Evolutionary conservation across 1,140 invertebrate species (phyloP).

Genomic region (Rhizoglyphus robini): DNA sequence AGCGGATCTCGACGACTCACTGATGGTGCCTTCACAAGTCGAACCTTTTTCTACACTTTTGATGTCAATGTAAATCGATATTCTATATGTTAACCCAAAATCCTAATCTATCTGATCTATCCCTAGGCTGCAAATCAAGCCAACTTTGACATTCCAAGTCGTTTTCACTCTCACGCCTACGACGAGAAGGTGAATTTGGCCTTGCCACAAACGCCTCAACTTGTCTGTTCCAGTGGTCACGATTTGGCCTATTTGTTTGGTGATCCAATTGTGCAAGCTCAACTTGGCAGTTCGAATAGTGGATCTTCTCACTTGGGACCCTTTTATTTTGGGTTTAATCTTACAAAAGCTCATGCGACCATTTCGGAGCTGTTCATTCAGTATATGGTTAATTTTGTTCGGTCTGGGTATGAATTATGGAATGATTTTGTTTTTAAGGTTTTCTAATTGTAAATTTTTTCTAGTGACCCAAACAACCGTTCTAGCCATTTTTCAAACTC

Average conservation of each 20-base stretch:
- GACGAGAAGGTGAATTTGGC: background rate
- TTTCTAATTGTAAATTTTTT: background rate
- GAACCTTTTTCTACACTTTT: background rate
- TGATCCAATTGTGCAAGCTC: constrained; percentile 49
- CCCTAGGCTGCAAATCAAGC: no score
- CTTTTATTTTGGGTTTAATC: constrained; percentile 44
- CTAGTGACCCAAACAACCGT: background rate
- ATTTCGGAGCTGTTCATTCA: constrained; percentile 82
- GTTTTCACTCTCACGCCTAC: no score
- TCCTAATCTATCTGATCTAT: no score
- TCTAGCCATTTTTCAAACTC: background rate
- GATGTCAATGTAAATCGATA: background rate
- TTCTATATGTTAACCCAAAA: no score
- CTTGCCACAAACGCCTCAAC: constrained; percentile 40
- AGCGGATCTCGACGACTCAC: background rate
- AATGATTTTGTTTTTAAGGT: background rate
- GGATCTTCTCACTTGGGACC: constrained; percentile 46
- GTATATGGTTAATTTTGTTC: constrained; percentile 81
- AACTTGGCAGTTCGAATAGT: constrained; percentile 52
- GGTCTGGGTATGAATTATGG: background rate
- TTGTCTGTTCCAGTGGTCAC: constrained; percentile 38
- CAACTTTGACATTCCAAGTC: no score
- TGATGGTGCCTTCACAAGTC: background rate
- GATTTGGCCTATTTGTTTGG: constrained; percentile 47
- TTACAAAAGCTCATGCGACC: constrained; percentile 70